Evolutionary conservation across 2,113 vertebrate genomes (phyloP).

Genomic region (Dolichotis patagonum): DNA sequence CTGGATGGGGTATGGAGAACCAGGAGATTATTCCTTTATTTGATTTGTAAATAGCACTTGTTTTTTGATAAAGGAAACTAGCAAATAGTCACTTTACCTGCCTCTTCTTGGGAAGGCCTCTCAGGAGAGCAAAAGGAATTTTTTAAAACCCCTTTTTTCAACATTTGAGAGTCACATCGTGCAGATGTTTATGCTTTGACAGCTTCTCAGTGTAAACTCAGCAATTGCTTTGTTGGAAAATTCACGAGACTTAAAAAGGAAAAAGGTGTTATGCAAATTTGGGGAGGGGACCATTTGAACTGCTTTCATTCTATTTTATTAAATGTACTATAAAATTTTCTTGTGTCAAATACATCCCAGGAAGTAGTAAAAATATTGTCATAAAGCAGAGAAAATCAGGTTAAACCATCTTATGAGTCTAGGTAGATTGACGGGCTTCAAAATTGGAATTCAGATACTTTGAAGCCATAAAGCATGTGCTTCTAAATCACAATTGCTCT

Average conservation of each 20-base stretch:
- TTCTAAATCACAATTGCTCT: slow-evolving; percentile 58
- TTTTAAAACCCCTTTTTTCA: slow-evolving; percentile 30
- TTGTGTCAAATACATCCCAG: slow-evolving; percentile 67
- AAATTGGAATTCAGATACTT: slow-evolving; percentile 77
- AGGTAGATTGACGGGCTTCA: slow-evolving; percentile 60
- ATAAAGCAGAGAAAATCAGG: slow-evolving; percentile 75
- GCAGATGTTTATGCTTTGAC: slow-evolving; percentile 69
- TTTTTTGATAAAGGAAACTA: slow-evolving; percentile 1
- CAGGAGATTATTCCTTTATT: neutral
- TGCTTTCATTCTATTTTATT: slow-evolving; percentile 79
- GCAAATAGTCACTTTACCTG: neutral
- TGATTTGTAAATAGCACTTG: slow-evolving; percentile 4
- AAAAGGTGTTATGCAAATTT: neutral
- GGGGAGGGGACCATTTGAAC: slow-evolving; percentile 40
- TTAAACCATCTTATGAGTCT: slow-evolving; percentile 67
- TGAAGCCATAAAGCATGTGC: slow-evolving; percentile 61
- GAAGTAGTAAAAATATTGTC: slow-evolving; percentile 75
- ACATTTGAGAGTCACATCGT: slow-evolving; percentile 48
- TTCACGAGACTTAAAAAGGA: slow-evolving; percentile 53
- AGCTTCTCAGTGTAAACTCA: slow-evolving; percentile 71
- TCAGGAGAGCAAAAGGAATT: slow-evolving; percentile 19
- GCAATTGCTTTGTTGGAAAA: slow-evolving; percentile 77
- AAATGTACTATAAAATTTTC: slow-evolving; percentile 76
- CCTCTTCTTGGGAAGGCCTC: neutral
- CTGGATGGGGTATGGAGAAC: neutral